Evolutionary conservation across 2,888 invertebrate genomes (phyloP).

Genomic region (Cordylochernes scorpioides): DNA sequence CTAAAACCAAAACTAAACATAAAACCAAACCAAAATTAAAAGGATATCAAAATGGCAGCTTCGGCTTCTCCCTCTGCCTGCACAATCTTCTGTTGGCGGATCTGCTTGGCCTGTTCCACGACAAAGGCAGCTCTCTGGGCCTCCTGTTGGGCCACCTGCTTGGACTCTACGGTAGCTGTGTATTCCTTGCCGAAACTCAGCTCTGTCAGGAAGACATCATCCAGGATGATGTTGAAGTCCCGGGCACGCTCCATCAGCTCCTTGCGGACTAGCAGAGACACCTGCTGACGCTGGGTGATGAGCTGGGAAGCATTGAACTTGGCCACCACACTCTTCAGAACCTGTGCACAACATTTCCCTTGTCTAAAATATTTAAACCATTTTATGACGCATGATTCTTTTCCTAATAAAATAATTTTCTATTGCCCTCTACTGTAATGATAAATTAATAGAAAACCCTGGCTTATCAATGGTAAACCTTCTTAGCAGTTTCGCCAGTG

Average conservation of each 20-base stretch:
- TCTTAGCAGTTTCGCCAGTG: too few relatives aligned
- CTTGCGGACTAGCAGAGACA: conserved; percentile 62
- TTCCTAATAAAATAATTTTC: too few relatives aligned
- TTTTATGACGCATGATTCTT: too few relatives aligned
- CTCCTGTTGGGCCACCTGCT: conserved; percentile 97
- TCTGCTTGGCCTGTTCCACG: conserved; percentile 89
- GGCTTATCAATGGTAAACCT: too few relatives aligned
- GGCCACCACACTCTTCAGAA: conserved; percentile 90
- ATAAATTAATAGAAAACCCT: too few relatives aligned
- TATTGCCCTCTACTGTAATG: too few relatives aligned
- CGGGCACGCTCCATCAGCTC: conserved; percentile 80
- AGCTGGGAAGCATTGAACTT: conserved; percentile 98
- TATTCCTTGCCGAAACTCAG: conserved; percentile 96
- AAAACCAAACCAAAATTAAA: too few relatives aligned
- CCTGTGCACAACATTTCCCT: too few relatives aligned
- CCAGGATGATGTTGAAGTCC: conserved; percentile 92
- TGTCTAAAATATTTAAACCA: too few relatives aligned
- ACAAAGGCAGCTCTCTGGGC: conserved; percentile 94
- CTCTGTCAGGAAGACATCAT: conserved; percentile 96
- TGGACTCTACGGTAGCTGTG: conserved; percentile 96
- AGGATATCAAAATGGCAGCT: conserved; percentile 90
- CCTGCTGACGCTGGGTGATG: conserved; percentile 92
- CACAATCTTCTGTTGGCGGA: conserved; percentile 92
- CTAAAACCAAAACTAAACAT: too few relatives aligned
- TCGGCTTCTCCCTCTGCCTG: conserved; percentile 99